Evolutionary conservation across 2,113 vertebrate genomes (phyloP).

Genomic region (Zosterops borbonicus): DNA sequence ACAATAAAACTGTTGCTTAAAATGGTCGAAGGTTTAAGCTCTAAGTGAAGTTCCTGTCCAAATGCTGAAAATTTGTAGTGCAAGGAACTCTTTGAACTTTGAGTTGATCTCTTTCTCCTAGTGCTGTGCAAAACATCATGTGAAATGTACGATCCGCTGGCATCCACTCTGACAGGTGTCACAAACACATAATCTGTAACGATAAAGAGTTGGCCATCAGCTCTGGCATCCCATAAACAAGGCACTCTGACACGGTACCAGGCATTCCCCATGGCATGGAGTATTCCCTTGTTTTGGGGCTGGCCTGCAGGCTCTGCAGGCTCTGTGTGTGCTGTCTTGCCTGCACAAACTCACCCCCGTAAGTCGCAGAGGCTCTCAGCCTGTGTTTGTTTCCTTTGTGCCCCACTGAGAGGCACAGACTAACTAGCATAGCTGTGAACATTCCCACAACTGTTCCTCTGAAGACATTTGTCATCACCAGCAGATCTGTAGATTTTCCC

Average conservation of each 20-base stretch:
- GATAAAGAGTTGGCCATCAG: conserved; percentile 11
- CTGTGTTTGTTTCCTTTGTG: conserved; percentile 50
- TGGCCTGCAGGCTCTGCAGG: neutral
- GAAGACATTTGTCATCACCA: conserved; percentile 66
- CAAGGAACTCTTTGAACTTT: conserved; percentile 71
- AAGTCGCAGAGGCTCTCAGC: conserved; percentile 5
- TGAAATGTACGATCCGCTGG: conserved; percentile 82
- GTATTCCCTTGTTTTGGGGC: neutral
- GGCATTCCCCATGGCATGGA: neutral
- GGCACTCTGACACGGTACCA: accelerated
- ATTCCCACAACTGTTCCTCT: conserved; percentile 59
- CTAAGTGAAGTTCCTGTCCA: conserved; percentile 90
- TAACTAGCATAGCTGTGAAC: conserved; percentile 60
- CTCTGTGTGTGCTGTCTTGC: neutral
- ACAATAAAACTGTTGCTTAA: conserved; percentile 87
- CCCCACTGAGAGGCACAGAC: conserved; percentile 36
- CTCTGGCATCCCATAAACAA: neutral
- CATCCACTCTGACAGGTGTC: conserved; percentile 90
- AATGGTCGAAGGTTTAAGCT: conserved; percentile 84
- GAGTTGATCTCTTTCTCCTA: conserved; percentile 82
- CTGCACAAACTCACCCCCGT: neutral
- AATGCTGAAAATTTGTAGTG: conserved; percentile 93
- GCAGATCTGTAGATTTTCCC: conserved; percentile 39
- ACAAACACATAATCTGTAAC: conserved; percentile 92
- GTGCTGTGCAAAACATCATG: conserved; percentile 83